Percentiles rank a stretch among this genome's conserved stretches.
These are phyloP conservation scores for Chironomus riparius DNA, from an alignment of 2,888 invertebrate species.

Conservation along the genomic window DNA sequence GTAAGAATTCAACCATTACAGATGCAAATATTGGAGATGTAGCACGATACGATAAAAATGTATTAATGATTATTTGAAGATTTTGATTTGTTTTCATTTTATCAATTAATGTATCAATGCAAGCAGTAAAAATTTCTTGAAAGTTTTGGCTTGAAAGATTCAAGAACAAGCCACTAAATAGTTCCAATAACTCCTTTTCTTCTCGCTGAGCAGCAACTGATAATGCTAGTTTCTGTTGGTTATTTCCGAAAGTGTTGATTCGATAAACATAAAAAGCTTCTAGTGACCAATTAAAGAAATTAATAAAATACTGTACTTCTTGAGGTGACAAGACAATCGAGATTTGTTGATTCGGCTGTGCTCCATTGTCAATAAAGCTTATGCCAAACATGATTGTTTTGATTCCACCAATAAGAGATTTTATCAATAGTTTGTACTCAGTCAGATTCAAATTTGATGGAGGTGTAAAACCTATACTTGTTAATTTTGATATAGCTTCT, in stretches of 20 bases:
- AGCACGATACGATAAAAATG: constrained; percentile 83
- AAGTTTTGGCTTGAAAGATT: constrained; percentile 94
- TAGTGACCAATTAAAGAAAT: constrained; percentile 88
- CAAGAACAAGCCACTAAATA: constrained; percentile 95
- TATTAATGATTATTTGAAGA: constrained; percentile 88
- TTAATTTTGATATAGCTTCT: constrained; percentile 32
- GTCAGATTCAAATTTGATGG: constrained; percentile 71
- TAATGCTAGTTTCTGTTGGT: constrained; percentile 40
- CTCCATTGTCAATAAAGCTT: constrained; percentile 32
- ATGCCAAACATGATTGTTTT: constrained; percentile 91
- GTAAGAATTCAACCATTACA: constrained; percentile 86
- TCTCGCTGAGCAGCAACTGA: constrained; percentile 81
- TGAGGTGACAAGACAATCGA: constrained; percentile 76
- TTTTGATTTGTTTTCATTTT: constrained; percentile 89
- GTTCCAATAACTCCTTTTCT: constrained; percentile 95
- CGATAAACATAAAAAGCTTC: constrained; percentile 93
- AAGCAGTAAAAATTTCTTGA: constrained; percentile 90
- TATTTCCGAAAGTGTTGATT: constrained; percentile 46
- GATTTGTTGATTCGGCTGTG: constrained; percentile 36
- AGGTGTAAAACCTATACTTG: constrained; percentile 55
- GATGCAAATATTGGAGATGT: constrained; percentile 95
- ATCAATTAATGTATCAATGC: constrained; percentile 92
- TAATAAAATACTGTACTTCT: constrained; percentile 83
- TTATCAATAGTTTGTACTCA: constrained; percentile 87
- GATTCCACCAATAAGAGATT: constrained; percentile 90